Conservation (phyloP, 1,140 invertebrate species). For the Sycophila sp. region DNA sequence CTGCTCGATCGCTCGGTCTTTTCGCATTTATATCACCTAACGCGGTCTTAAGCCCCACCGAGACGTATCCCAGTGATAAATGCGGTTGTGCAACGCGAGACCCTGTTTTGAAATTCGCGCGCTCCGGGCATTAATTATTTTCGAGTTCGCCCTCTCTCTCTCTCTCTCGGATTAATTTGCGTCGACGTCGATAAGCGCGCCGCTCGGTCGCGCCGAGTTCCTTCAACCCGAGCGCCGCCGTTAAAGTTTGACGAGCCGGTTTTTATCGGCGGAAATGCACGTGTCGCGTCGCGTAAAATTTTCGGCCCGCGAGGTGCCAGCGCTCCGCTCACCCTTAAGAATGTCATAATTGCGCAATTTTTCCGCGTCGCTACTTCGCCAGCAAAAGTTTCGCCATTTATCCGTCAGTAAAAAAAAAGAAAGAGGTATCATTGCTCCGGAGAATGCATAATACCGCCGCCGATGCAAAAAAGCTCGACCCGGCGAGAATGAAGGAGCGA, state of each 20-base stretch:
- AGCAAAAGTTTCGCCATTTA: too few species aligned
- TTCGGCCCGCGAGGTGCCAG: too few species aligned
- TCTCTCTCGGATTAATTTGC: slow-evolving; percentile 14
- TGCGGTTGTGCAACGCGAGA: not conserved
- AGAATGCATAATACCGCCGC: too few species aligned
- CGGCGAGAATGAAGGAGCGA: too few species aligned
- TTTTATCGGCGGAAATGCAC: not conserved
- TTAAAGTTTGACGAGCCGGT: not conserved
- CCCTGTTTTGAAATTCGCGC: slow-evolving; percentile 11
- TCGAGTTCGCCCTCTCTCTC: not conserved
- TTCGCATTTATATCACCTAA: too few species aligned
- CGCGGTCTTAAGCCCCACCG: not conserved
- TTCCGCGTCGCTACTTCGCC: too few species aligned
- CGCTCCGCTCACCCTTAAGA: too few species aligned
- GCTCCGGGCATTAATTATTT: not conserved
- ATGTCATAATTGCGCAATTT: too few species aligned
- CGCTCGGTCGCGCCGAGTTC: not conserved
- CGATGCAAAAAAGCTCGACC: too few species aligned
- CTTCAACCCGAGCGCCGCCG: not conserved
- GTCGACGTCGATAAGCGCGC: slow-evolving; percentile 2
- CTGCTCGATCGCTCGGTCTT: too few species aligned
- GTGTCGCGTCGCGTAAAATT: not conserved
- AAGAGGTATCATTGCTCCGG: too few species aligned
- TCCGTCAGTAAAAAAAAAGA: too few species aligned
- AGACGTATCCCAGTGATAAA: slow-evolving; percentile 18